phyloP scores from a whole-genome alignment of 2,888 invertebrate genomes.

The Coleophora deauratella region DNA sequence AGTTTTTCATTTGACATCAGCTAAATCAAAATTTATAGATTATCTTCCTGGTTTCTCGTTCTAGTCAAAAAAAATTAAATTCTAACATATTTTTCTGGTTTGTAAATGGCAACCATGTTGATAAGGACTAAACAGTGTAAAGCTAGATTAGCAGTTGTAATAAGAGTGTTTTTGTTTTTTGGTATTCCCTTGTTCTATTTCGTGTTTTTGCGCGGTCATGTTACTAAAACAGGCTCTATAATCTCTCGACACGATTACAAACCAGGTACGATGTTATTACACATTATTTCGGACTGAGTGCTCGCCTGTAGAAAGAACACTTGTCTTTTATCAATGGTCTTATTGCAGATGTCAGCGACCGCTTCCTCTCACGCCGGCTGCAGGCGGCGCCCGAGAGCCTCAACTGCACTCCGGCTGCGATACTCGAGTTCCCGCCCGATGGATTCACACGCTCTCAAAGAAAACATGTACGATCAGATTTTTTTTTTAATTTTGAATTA shows the following conservation, averaged over 20 bases:
- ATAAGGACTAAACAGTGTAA: constrained; percentile 58
- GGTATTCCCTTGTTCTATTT: constrained; percentile 47
- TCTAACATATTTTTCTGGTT: constrained; percentile 17
- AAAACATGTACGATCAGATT: constrained; percentile 64
- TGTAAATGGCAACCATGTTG: constrained; percentile 58
- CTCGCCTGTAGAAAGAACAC: too few relatives aligned
- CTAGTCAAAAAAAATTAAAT: constrained; percentile 18
- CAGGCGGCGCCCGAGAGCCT: constrained; percentile 7
- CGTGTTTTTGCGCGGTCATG: constrained; percentile 17
- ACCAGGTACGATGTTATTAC: too few relatives aligned
- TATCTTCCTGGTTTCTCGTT: constrained; percentile 7
- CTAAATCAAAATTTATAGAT: constrained; percentile 6
- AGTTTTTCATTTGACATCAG: constrained; percentile 60
- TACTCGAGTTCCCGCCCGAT: constrained; percentile 85
- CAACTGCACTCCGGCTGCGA: constrained; percentile 83
- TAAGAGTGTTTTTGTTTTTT: constrained; percentile 48
- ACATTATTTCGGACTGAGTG: too few relatives aligned
- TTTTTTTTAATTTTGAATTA: too few relatives aligned
- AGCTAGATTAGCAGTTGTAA: constrained; percentile 33
- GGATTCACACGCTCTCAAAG: constrained; percentile 80
- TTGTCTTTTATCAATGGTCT: too few relatives aligned
- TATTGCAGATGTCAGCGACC: too few relatives aligned
- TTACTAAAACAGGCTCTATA: too few relatives aligned
- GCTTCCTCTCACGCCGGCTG: too few relatives aligned
- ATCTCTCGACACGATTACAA: too few relatives aligned